These are phyloP conservation scores for Stratiolaelaps scimitus DNA, from an alignment of 1,140 invertebrate genomes.

Conservation along the genomic window DNA sequence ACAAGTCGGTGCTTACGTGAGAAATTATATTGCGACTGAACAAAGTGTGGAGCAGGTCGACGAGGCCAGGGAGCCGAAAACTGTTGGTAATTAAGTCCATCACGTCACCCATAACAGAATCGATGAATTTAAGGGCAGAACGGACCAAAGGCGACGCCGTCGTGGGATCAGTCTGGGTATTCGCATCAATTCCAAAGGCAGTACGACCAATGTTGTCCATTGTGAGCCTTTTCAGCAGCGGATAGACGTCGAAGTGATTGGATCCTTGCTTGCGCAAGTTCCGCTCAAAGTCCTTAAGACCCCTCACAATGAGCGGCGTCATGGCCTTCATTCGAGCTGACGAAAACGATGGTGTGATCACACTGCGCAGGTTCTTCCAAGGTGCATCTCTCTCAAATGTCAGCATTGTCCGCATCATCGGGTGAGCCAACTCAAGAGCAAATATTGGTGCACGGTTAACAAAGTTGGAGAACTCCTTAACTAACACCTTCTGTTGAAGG, in stretches of 20 bases:
- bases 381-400: background rate
- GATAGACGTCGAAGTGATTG: conserved; percentile 12
- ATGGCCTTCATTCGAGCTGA: background rate
- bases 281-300: background rate
- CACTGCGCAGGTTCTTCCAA: background rate
- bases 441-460: background rate
- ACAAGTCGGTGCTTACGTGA: background rate
- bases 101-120: background rate
- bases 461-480: conserved; percentile 9
- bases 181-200: background rate
- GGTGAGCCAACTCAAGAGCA: background rate
- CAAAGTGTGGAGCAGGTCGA: background rate
- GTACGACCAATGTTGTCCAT: background rate
- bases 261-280: background rate
- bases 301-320: conserved; percentile 1
- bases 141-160: background rate
- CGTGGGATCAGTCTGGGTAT: background rate
- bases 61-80: background rate
- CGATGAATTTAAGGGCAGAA: background rate
- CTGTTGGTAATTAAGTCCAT: conserved; percentile 7
- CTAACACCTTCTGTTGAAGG: background rate
- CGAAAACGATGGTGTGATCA: background rate
- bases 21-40: background rate
- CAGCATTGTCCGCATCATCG: background rate
- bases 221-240: background rate